Evolutionary conservation across 2,797 vertebrate species (phyloP).

Genomic region (Myripristis murdjan): DNA sequence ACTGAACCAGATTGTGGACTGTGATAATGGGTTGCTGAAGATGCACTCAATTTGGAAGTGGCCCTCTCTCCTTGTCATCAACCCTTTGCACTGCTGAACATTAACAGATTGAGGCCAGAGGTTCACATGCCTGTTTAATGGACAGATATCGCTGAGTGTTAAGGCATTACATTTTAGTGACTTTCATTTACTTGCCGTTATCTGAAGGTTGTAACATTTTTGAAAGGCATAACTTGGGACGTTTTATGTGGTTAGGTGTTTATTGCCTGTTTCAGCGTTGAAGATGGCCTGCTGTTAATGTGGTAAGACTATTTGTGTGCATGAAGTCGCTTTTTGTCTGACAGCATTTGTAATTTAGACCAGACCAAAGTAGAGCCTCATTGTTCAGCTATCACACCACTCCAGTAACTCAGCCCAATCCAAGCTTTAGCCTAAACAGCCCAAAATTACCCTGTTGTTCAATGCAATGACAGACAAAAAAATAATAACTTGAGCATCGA

Average conservation of each 20-base stretch:
- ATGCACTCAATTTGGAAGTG: conserved; percentile 39
- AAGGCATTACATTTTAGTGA: not conserved
- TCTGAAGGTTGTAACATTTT: conserved; percentile 7
- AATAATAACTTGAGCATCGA: conserved; percentile 4
- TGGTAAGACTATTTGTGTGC: conserved; percentile 1
- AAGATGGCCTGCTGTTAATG: not conserved
- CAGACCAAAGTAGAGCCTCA: not conserved
- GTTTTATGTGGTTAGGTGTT: conserved; percentile 1
- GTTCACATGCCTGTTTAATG: conserved; percentile 37
- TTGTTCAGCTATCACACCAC: not conserved
- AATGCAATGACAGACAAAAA: conserved; percentile 40
- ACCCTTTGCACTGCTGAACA: conserved; percentile 28
- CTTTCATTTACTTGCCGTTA: conserved; percentile 12
- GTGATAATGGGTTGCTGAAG: conserved; percentile 43
- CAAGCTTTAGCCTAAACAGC: conserved; percentile 14
- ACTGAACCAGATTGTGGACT: conserved; percentile 26
- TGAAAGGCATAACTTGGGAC: conserved; percentile 3
- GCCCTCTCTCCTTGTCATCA: conserved; percentile 27
- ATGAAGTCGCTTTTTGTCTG: not conserved
- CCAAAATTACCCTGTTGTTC: conserved; percentile 25
- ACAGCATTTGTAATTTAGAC: not conserved
- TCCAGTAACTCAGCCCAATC: conserved; percentile 1
- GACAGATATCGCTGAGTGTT: conserved; percentile 15
- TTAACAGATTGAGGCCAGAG: conserved; percentile 34
- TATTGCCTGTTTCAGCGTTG: not conserved